Base-by-base conservation (phyloP, 2,113 vertebrate species). In the Chaetura pelagica region DNA sequence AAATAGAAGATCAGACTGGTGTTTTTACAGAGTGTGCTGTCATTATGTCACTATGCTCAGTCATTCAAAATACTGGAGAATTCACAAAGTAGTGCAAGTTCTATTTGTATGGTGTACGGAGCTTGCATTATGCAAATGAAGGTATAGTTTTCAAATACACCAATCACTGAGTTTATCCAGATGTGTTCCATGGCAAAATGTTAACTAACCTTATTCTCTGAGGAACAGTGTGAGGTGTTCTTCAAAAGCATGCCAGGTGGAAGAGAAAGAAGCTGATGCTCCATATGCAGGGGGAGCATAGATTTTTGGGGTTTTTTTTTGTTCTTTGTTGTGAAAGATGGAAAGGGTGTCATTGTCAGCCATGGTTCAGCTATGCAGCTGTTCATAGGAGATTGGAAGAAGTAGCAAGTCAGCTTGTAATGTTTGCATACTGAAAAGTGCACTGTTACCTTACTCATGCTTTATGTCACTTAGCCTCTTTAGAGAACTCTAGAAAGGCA, bases 91-190 rank as follows among this genome's bases (percentile, higher is more conserved):
- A 74, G 64, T 49, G n/a, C 10, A 80, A 63, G 29, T 71, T 74
- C 57, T 55, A 19, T 63, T 87, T 91, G 40, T 51, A 48, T 61
- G 58, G 32, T 64, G 21, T 15, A 46, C 13, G 20, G 29, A 87
- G 21, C 23, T 78, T 78, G 32, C 9, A 29, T 84, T 67, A 89
- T 89, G 69, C 62, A 93, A 84, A 89, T 49, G 17, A 75, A 84
- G 6, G 4, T 68, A 26, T 27, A 48, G 54, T 85, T 95, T 95
- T 87, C 71, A 94, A 84, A 95, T 82, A 76, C 14, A 7, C 14
- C 85, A 72, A 95, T 91, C 62, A 72, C 44, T 22, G 66, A 63
- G 8, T 61, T 87, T 94, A 82, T 82, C 49, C 87, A 93, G 92
- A 75, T 87, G 52, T 61, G 8, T 40, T 52, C 23, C 18, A 35